Percentiles rank a stretch among this genome's conserved stretches.
These are phyloP conservation scores for Toxotes chatareus DNA, from an alignment of 2,113 vertebrate genomes.

Conservation along the genomic window DNA sequence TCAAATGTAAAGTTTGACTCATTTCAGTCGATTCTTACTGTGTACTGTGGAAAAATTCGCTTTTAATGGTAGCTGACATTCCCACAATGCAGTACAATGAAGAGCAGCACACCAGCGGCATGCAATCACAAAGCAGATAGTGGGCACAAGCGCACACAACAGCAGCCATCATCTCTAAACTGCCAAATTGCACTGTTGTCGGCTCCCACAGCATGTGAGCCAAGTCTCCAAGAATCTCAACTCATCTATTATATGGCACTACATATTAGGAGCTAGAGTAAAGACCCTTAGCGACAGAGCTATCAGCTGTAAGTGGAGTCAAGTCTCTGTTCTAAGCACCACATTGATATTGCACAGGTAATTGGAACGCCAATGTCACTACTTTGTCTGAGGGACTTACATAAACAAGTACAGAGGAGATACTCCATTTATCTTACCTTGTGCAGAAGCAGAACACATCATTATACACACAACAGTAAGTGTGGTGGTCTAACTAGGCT, in stretches of 20 bases:
- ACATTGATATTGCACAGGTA: conserved; percentile 80
- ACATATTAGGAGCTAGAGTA: conserved; percentile 60
- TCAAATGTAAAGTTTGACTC: conserved; percentile 2
- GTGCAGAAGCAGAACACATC: conserved; percentile 72
- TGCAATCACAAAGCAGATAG: conserved; percentile 8
- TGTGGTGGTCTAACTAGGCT: conserved; percentile 70
- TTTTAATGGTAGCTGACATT: conserved; percentile 16
- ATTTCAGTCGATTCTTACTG: not conserved
- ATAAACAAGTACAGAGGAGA: conserved; percentile 75
- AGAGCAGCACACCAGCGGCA: not conserved
- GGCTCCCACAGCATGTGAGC: conserved; percentile 41
- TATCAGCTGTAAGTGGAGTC: conserved; percentile 74
- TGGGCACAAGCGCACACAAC: conserved; percentile 9
- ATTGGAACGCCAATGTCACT: conserved; percentile 78
- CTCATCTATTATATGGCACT: conserved; percentile 60
- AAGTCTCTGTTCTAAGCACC: conserved; percentile 73
- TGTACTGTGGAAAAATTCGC: not conserved
- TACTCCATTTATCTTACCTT: conserved; percentile 82
- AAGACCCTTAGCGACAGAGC: conserved; percentile 70
- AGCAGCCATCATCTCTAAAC: conserved; percentile 38
- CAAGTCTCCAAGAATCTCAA: conserved; percentile 52
- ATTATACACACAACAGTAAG: conserved; percentile 69
- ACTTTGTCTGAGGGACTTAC: conserved; percentile 72
- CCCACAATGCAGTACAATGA: conserved; percentile 1
- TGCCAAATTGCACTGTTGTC: conserved; percentile 44